Conservation (phyloP, 2,888 invertebrate species). For the Leucophenga maculata region DNA sequence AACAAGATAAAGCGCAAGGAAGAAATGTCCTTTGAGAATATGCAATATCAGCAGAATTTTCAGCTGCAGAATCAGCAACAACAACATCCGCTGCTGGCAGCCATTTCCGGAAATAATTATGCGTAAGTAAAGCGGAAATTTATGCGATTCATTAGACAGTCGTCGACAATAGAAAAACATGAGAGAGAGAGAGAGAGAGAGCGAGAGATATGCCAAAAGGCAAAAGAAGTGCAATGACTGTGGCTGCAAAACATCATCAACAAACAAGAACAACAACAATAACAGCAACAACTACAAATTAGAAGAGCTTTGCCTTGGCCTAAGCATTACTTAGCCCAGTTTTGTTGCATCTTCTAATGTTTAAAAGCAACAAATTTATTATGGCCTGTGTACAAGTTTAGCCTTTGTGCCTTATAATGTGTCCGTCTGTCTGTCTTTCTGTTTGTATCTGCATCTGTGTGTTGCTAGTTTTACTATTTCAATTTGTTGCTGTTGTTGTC, state of each 20-base stretch:
- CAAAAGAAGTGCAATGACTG: background rate
- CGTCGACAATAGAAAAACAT: constrained; percentile 18
- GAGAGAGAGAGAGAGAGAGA: no score
- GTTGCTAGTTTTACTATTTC: background rate
- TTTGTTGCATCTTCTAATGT: constrained; percentile 2
- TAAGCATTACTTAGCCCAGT: constrained; percentile 18
- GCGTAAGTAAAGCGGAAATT: constrained; percentile 58
- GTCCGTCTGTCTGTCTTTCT: background rate
- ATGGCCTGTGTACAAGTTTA: background rate
- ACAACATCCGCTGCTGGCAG: constrained; percentile 58
- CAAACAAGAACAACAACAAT: background rate
- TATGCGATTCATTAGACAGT: constrained; percentile 37
- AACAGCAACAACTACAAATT: background rate
- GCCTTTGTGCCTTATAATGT: background rate
- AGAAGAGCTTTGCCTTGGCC: background rate
- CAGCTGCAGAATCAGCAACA: constrained; percentile 40
- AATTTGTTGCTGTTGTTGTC: constrained; percentile 10
- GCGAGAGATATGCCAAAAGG: background rate
- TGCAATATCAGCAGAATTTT: constrained; percentile 44
- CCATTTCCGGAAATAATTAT: constrained; percentile 59
- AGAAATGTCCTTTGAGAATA: constrained; percentile 54
- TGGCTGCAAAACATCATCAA: background rate
- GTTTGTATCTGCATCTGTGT: background rate
- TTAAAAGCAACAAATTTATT: constrained; percentile 23
- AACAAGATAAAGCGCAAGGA: constrained; percentile 46